phyloP scores from a whole-genome alignment of 2,113 vertebrate genomes.

The rabbit (Oryctolagus cuniculus) region mOryCun1.1 NC_091433.1:174889501-174890000 shows the following conservation, averaged over 20 bases:
- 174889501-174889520: conserved; percentile 16
- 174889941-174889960: neutral
- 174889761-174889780: conserved; percentile 18
- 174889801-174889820: neutral
- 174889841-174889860: neutral
- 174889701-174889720: neutral
- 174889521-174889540: neutral
- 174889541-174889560: conserved; percentile 12
- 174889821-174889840: neutral
- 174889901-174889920: neutral
- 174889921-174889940: neutral
- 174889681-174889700: neutral
- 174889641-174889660: conserved; percentile 24
- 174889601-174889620: conserved; percentile 41
- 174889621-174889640: neutral
- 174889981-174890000: neutral
- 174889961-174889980: neutral
- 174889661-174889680: conserved; percentile 13
- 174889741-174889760: neutral
- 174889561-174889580: neutral
- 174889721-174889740: neutral
- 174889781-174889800: neutral
- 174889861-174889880: neutral
- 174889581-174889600: conserved; percentile 49
- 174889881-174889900: neutral